Conservation (phyloP, 2,113 vertebrate species). For the Xiphias gladius region DNA sequence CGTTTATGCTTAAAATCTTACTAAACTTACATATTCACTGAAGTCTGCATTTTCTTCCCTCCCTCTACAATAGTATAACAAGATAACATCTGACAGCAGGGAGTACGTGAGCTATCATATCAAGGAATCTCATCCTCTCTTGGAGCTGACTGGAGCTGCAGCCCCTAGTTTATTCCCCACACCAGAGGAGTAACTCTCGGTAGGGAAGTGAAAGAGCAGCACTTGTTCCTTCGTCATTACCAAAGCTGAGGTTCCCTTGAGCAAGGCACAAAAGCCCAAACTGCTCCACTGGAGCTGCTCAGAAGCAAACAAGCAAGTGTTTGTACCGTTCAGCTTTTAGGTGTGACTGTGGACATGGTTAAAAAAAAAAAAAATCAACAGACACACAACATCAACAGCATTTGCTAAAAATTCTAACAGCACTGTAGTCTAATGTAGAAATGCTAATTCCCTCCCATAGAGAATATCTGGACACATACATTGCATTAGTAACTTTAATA, state of each 20-base stretch:
- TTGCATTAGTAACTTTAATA: not conserved
- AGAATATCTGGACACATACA: not conserved
- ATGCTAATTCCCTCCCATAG: not conserved
- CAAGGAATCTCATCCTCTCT: conserved; percentile 28
- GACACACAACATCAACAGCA: not conserved
- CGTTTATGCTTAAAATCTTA: not conserved
- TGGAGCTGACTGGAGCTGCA: not conserved
- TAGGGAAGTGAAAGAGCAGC: conserved; percentile 11
- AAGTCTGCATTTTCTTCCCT: not conserved
- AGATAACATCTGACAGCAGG: conserved; percentile 25
- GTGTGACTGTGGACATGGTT: not conserved
- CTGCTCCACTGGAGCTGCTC: not conserved
- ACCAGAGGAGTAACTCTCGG: not conserved
- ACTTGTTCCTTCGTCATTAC: conserved; percentile 7
- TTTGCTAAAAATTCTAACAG: not conserved
- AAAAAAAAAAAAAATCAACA: not conserved
- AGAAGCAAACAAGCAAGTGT: not conserved
- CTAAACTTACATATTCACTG: not conserved
- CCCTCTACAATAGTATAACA: not conserved
- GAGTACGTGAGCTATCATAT: conserved; percentile 7
- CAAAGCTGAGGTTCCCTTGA: not conserved
- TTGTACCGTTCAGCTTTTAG: too few relatives aligned
- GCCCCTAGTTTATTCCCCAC: conserved; percentile 3
- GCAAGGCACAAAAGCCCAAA: not conserved
- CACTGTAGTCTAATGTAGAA: not conserved